phyloP scores from a whole-genome alignment of 2,888 invertebrate genomes.

The Drosophila siamana region DNA sequence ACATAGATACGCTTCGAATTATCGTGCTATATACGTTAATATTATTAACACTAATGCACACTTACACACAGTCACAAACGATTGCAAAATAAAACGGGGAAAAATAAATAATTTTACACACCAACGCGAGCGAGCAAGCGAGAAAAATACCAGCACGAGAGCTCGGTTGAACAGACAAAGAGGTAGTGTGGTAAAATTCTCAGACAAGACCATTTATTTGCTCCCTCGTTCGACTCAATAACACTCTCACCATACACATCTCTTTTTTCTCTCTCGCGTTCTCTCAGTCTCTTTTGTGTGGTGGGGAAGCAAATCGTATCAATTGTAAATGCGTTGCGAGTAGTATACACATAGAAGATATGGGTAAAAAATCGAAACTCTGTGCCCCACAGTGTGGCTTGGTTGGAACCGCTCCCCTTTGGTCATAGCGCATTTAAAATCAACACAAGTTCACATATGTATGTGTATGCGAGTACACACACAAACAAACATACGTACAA shows the following conservation, averaged over 20 bases:
- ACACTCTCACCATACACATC: conserved; percentile 41
- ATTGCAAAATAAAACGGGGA: conserved; percentile 52
- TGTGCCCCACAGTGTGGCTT: conserved; percentile 44
- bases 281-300: conserved; percentile 17
- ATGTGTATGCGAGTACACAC: conserved; percentile 30
- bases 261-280: conserved; percentile 31
- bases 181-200: conserved; percentile 71
- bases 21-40: conserved; percentile 31
- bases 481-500: conserved; percentile 16
- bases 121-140: conserved; percentile 39
- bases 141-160: conserved; percentile 66
- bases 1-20: conserved; percentile 40
- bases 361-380: conserved; percentile 73
- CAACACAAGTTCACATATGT: conserved; percentile 66
- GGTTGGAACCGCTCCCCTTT: conserved; percentile 63
- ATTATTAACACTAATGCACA: conserved; percentile 37
- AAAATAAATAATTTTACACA: conserved; percentile 72
- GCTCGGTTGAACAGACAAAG: conserved; percentile 72
- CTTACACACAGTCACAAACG: conserved; percentile 32
- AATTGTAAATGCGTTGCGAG: conserved; percentile 67
- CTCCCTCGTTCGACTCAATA: conserved; percentile 49
- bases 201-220: conserved; percentile 56
- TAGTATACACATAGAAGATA: conserved; percentile 68
- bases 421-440: conserved; percentile 50
- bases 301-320: conserved; percentile 49